phyloP scores from a whole-genome alignment of 1,140 invertebrate genomes.

The Drosophila ercepeae region DNA sequence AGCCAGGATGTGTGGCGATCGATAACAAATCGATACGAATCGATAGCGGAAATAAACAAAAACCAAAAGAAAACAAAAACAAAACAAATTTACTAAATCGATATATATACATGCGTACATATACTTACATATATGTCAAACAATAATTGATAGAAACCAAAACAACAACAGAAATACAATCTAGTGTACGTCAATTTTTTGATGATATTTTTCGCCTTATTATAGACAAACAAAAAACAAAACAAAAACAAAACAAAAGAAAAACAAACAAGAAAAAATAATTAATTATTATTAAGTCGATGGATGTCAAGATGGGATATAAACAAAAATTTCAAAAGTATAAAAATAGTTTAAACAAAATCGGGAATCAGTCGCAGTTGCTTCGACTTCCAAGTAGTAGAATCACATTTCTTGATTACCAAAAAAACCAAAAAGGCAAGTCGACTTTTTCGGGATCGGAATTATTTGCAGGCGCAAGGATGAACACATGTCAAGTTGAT shows the following conservation, averaged over 20 bases:
- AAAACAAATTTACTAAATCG: conserved; percentile 57
- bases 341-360: conserved; percentile 33
- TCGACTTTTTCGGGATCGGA: conserved; percentile 20
- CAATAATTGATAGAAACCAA: conserved; percentile 46
- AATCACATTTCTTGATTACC: conserved; percentile 6
- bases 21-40: conserved; percentile 3
- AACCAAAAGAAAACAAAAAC: conserved; percentile 27
- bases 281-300: conserved; percentile 19
- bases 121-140: conserved; percentile 61
- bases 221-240: conserved; percentile 64
- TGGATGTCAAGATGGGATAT: conserved; percentile 3
- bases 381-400: conserved; percentile 36
- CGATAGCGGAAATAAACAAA: conserved; percentile 20
- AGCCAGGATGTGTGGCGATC: conserved; percentile 7
- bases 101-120: conserved; percentile 47
- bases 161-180: conserved; percentile 68
- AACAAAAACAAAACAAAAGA: conserved; percentile 3
- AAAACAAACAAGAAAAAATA: conserved; percentile 16
- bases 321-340: conserved; percentile 5
- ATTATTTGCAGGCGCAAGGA: conserved; percentile 22
- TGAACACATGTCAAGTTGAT: conserved; percentile 39
- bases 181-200: conserved; percentile 82
- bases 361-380: conserved; percentile 3
- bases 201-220: conserved; percentile 82
- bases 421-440: neutral